These are phyloP conservation scores for Sceloporus undulatus DNA, from an alignment of 2,113 vertebrate genomes.

Conservation along the genomic window DNA sequence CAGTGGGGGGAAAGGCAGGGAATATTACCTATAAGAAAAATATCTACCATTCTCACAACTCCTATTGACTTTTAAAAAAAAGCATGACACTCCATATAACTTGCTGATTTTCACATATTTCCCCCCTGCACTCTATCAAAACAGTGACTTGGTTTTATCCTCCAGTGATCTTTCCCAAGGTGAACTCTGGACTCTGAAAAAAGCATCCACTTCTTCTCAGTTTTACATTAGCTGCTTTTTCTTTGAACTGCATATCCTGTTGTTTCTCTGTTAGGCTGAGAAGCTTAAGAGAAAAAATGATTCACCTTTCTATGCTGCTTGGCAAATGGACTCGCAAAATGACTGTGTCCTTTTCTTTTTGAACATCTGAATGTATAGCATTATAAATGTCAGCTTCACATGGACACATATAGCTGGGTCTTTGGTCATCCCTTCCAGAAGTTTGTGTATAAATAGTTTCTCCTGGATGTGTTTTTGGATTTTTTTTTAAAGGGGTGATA, in stretches of 20 bases:
- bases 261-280: neutral
- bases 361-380: neutral
- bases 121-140: slow-evolving; percentile 8
- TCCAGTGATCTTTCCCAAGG: neutral
- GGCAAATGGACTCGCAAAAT: neutral
- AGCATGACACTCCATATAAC: neutral
- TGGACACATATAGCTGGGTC: too few species aligned
- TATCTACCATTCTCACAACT: neutral
- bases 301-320: neutral
- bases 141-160: neutral
- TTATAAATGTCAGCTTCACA: too few species aligned
- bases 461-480: too few species aligned
- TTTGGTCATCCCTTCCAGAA: too few species aligned
- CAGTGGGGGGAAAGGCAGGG: neutral
- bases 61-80: slow-evolving; percentile 25
- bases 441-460: too few species aligned
- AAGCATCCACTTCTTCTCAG: neutral
- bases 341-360: neutral
- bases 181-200: neutral
- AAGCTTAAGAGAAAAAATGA: slow-evolving; percentile 19
- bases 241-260: neutral
- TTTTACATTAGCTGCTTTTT: slow-evolving; percentile 20
- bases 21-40: neutral
- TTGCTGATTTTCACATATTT: neutral
- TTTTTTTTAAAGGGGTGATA: too few species aligned